Conservation (phyloP, 2,888 invertebrate species). For the Dicranocentrus wangi region DNA sequence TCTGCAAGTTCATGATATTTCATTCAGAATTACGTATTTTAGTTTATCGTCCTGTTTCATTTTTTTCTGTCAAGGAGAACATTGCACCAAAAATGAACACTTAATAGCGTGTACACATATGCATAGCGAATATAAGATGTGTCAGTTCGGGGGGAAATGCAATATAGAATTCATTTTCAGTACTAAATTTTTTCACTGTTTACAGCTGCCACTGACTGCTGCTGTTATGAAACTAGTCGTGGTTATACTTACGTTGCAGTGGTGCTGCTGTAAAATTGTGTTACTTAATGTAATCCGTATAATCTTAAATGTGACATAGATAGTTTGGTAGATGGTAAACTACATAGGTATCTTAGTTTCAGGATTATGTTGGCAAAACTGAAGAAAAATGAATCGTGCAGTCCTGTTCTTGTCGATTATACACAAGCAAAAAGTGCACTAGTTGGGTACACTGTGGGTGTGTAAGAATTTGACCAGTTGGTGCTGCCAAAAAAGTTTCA, state of each 20-base stretch:
- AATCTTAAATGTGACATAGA: conserved; percentile 25
- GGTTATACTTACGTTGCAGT: background rate
- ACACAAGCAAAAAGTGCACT: conserved; percentile 26
- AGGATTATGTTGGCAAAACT: conserved; percentile 1
- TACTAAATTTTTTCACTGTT: conserved; percentile 56
- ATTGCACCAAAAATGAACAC: too few relatives aligned
- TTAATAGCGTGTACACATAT: background rate
- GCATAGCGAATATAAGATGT: background rate
- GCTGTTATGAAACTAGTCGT: too few relatives aligned
- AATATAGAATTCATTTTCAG: conserved; percentile 30
- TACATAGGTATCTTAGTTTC: background rate
- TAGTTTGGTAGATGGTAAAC: conserved; percentile 20
- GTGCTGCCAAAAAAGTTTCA: conserved; percentile 59
- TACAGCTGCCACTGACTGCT: background rate
- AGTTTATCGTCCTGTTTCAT: conserved; percentile 46
- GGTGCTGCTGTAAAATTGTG: background rate
- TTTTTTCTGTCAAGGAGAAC: conserved; percentile 2
- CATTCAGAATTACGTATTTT: conserved; percentile 46
- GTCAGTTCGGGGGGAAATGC: too few relatives aligned
- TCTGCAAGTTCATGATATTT: conserved; percentile 42
- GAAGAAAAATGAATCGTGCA: conserved; percentile 43
- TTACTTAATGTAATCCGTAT: background rate
- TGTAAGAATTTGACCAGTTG: conserved; percentile 63
- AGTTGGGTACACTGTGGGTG: conserved; percentile 56
- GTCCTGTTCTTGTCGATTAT: conserved; percentile 51